Evolutionary conservation across 2,797 vertebrate genomes (phyloP), one percentile per base, ranked within the genome.

Genomic region (Cyprinodon diabolis): DNA sequence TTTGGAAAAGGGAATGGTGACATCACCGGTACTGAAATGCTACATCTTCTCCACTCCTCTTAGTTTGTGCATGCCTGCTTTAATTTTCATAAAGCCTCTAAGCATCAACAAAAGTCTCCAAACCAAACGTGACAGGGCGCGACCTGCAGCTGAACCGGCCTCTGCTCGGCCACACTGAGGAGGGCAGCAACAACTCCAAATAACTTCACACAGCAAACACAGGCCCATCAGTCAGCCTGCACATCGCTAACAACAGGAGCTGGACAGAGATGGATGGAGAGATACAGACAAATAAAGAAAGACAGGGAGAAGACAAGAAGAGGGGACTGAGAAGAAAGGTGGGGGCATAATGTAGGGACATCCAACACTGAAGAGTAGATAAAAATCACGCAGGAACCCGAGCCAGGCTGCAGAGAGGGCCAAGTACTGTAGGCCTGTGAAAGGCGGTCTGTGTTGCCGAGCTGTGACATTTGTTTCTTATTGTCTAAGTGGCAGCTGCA

Each of bases 391-490:
- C 72, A n/a, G 87, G 78, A 80, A 85, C 68, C 85, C 62, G 83
- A 82, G 80, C 89, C 91, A 90, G 87, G 86, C 71, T 48, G 76
- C 56, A 9, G 69, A 67, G 87, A 86, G 90, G 86, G 85, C 94
- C 93, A 95, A 95, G 95, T 90, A 84, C 87, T 91, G 86, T 71
- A 86, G 86, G 86, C 74, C 90, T 81, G 83, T 85, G 91, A 88
- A 88, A 89, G 79, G 82, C 86, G 72, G 94, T 92, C 93, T 94
- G 93, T 94, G 95, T 94, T 95, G 94, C 94, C 90, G 93, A 95
- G 95, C 95, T 95, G 94, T 95, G 95, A 93, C 92, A 95, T 96
- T 97, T 96, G 95, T 96, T 96, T 96, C 96, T 96, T 96, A 96
- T 97, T 97, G 96, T 97, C 95, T 95, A 95, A 93, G 94, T 95